Evolutionary conservation across 2,888 invertebrate species (phyloP).

Genomic region (Leptopilina myrica): DNA sequence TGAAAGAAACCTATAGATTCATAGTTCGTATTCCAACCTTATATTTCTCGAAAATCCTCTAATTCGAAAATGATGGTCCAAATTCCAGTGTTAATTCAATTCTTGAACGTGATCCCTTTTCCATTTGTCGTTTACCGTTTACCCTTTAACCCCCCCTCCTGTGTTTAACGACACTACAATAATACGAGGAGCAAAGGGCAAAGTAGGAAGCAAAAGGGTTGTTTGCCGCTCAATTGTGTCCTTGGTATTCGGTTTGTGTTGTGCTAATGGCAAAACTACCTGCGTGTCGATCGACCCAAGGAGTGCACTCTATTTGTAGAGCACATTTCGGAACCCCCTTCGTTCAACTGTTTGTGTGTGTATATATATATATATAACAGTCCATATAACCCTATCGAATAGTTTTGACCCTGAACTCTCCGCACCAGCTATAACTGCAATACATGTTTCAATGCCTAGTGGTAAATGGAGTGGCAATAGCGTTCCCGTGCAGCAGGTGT

Average conservation of each 20-base stretch:
- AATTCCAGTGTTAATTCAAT: background rate
- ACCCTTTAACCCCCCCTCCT: constrained; percentile 1
- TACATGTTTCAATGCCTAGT: constrained; percentile 30
- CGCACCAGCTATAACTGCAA: background rate
- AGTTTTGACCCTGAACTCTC: background rate
- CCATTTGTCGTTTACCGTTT: background rate
- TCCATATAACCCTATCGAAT: constrained; percentile 9
- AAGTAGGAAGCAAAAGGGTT: constrained; percentile 2
- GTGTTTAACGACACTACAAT: background rate
- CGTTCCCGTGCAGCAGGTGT: constrained; percentile 50
- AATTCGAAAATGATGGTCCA: no score
- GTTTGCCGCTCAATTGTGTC: constrained; percentile 34
- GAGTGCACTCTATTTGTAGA: constrained; percentile 32
- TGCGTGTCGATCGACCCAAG: constrained; percentile 13
- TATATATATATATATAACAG: no score
- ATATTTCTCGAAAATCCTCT: no score
- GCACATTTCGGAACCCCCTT: background rate
- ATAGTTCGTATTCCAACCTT: no score
- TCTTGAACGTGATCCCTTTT: background rate
- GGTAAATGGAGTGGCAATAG: constrained; percentile 51
- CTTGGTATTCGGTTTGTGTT: constrained; percentile 5
- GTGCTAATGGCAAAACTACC: constrained; percentile 2
- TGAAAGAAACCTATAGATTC: no score
- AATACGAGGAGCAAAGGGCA: background rate
- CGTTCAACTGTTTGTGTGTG: no score